A percentile compares a stretch with the other conserved stretches of the same genome.
Evolutionary conservation across 2,113 vertebrate species (phyloP).

Genomic region (Pelodiscus sinensis): DNA sequence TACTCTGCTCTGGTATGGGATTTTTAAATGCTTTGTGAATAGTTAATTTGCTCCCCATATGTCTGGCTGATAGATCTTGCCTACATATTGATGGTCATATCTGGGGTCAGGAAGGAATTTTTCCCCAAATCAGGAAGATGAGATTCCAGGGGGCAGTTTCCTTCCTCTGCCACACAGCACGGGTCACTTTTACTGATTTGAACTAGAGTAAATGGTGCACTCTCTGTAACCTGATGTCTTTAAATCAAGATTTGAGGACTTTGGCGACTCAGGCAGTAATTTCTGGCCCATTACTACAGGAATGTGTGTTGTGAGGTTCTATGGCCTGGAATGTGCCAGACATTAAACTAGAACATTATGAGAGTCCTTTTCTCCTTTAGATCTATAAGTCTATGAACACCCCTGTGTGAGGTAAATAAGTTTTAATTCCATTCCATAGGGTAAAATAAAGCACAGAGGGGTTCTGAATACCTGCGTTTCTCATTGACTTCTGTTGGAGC

Average conservation of each 20-base stretch:
- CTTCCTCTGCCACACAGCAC: no score
- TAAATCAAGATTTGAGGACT: not conserved
- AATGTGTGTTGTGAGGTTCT: no score
- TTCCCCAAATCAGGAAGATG: not conserved
- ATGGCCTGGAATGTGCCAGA: not conserved
- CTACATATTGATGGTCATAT: no score
- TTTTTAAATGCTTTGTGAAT: not conserved
- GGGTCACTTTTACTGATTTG: no score
- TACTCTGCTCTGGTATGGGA: fast-evolving
- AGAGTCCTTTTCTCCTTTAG: not conserved
- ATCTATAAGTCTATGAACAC: not conserved
- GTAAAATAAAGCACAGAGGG: not conserved
- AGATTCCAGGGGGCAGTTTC: no score
- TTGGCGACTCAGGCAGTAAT: not conserved
- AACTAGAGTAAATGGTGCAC: not conserved
- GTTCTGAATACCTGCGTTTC: not conserved
- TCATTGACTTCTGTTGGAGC: not conserved
- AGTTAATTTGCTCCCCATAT: not conserved
- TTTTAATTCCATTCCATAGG: fast-evolving
- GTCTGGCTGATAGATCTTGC: not conserved
- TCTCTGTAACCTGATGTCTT: not conserved
- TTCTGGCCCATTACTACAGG: no score
- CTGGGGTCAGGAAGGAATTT: no score
- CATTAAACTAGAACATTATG: not conserved
- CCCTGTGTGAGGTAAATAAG: not conserved